Base-by-base conservation (phyloP, 2,888 invertebrate species). In the Camptogramma bilineatum region DNA sequence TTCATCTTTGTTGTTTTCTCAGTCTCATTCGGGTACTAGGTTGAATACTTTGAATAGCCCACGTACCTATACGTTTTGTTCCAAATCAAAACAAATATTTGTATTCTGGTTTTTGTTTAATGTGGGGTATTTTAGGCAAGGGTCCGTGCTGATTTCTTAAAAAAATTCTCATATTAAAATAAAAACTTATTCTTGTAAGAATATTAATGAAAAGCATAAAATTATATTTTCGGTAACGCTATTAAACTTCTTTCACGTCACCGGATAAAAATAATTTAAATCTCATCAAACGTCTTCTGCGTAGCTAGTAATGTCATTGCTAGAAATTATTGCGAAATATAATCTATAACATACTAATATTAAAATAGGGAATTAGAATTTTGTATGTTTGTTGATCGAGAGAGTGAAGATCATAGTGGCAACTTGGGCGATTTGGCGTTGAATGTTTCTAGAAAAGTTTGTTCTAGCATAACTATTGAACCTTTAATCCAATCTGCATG, bases 41-140 rank as follows among this genome's bases (percentile, higher is more conserved):
- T 61, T 62, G 44, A 56, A 55, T 52, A 62, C 51, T 52, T 61
- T 62, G 44, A 56, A 55, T 52, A 62, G 55, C 55, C 52, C 5
- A 13, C 2, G 16, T 16, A 34, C 28, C 53, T 24, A n/a, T 46
- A 21, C 17, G 34, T 19, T 50, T 21, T 39, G 21, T 28, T 48
- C 16, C 46, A 47, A 46, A 18, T 48, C 48, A 5, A 8, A 39
- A 21, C 2, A 34, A 16, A 48, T 17, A 28, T 48, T 54, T 56
- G 19, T 31, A 48, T 47, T 47, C 18, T 56, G 56, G 31, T 34
- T 57, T 50, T 39, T n/a, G 47, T 56, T 48, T 48, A 39, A 39
- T 39, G 34, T 34, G 34, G 8, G 13, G 13, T 39, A 39, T 39
- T 39, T 39, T 13, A 13, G 13, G 34, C 13, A 39, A 13, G 34